phyloP scores from a whole-genome alignment of 2,113 vertebrate species.

The Cyrtonyx montezumae region DNA sequence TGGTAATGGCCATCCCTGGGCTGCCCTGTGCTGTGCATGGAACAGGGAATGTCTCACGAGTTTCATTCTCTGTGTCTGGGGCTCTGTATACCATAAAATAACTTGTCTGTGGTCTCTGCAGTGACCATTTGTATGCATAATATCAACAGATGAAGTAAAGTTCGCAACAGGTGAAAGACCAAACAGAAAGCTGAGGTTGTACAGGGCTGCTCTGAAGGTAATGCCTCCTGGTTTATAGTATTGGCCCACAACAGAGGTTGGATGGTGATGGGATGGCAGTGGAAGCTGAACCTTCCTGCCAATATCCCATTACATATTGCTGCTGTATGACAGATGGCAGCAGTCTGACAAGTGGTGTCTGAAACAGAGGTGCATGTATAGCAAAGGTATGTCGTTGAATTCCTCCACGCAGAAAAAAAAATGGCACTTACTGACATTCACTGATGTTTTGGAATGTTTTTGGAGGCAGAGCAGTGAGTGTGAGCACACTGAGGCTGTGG shows the following conservation, averaged over 20 bases:
- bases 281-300: background rate
- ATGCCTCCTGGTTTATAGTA: background rate
- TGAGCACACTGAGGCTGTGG: no score
- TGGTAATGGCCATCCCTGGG: background rate
- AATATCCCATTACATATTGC: background rate
- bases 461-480: no score
- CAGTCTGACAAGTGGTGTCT: background rate
- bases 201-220: background rate
- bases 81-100: background rate
- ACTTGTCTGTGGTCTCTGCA: background rate
- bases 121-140: background rate
- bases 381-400: no score
- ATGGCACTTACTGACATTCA: no score
- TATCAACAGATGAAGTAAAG: background rate
- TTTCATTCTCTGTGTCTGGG: background rate
- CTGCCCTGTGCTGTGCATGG: slow-evolving; percentile 32
- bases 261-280: background rate
- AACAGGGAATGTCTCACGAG: background rate
- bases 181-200: background rate
- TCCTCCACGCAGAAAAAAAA: no score
- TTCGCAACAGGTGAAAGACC: background rate
- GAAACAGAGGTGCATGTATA: no score
- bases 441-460: no score
- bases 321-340: background rate
- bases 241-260: background rate